Conservation (phyloP, 2,888 invertebrate genomes). For the Lumbricus terrestris region DNA sequence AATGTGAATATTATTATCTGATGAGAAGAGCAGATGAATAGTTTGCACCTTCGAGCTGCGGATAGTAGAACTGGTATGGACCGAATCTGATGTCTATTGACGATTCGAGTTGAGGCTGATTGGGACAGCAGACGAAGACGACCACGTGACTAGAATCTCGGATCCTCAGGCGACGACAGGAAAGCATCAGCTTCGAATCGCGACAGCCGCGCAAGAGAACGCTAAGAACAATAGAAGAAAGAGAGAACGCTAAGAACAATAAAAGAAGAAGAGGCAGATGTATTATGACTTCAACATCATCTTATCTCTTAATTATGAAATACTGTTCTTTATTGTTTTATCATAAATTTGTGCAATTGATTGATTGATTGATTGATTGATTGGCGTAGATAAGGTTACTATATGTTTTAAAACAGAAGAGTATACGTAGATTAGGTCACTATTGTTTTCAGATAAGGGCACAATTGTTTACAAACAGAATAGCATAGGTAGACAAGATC, state of each 20-base stretch:
- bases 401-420: too few species aligned
- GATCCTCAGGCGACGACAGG: conserved; percentile 62
- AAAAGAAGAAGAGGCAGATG: background rate
- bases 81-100: conserved; percentile 63
- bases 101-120: conserved; percentile 67
- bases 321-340: background rate
- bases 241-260: background rate
- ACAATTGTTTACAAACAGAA: too few species aligned
- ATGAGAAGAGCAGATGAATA: too few species aligned
- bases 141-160: conserved; percentile 47
- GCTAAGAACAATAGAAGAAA: too few species aligned
- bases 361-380: background rate
- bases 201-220: conserved; percentile 65
- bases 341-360: too few species aligned
- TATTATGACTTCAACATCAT: too few species aligned
- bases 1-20: too few species aligned
- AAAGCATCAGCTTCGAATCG: conserved; percentile 62
- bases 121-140: conserved; percentile 63
- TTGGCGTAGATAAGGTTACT: too few species aligned
- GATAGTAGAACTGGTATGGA: conserved; percentile 63
- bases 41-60: conserved; percentile 63
- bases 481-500: too few species aligned
- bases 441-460: too few species aligned
- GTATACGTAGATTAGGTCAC: too few species aligned
- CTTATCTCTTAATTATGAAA: too few species aligned